These are phyloP conservation scores for Oreocharis arfaki DNA, from an alignment of 2,113 vertebrate genomes.

Conservation along the genomic window DNA sequence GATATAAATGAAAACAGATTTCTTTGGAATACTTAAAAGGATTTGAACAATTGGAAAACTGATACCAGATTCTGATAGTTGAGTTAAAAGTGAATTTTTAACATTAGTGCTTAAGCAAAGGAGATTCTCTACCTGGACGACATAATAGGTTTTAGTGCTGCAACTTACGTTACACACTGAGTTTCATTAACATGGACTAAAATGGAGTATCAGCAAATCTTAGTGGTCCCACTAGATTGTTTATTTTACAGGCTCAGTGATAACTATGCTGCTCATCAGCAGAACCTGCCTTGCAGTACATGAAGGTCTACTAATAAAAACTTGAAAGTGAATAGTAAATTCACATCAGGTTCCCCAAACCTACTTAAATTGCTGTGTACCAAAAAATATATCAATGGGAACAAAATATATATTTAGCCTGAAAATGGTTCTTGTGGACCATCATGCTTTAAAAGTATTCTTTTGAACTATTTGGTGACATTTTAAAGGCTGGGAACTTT, in stretches of 20 bases:
- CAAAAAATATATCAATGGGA: background rate
- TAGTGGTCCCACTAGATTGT: background rate
- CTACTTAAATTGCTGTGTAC: background rate
- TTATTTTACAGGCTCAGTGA: background rate
- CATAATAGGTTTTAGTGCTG: background rate
- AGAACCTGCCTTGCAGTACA: background rate
- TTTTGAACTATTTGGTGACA: background rate
- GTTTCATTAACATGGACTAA: background rate
- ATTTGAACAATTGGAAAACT: background rate
- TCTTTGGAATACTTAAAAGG: background rate
- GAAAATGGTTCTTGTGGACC: background rate
- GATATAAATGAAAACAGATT: background rate
- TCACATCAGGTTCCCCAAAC: background rate
- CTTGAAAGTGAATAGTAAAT: background rate
- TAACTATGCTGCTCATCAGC: background rate
- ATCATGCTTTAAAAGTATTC: background rate
- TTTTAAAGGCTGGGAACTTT: background rate
- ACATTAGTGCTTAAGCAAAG: background rate
- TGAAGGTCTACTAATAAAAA: background rate
- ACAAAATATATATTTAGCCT: background rate
- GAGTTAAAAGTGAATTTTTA: background rate
- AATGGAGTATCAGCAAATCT: background rate
- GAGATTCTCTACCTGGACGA: background rate
- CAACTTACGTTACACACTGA: background rate
- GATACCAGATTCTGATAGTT: background rate